These are phyloP conservation scores for Torymus tubicola DNA, from an alignment of 2,888 invertebrate genomes.

Conservation along the genomic window DNA sequence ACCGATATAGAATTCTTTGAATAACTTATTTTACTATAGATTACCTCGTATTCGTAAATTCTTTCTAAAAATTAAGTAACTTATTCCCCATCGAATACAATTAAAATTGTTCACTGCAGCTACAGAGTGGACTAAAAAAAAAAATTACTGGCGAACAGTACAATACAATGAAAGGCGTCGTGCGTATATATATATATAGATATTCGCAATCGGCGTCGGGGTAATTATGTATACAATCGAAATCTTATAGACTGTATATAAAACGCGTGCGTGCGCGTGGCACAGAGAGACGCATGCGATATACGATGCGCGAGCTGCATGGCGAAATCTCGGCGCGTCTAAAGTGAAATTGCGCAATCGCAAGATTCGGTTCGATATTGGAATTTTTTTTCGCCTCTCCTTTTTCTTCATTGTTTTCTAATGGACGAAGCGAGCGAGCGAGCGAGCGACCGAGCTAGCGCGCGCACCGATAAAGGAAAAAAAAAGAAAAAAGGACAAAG, in stretches of 20 bases:
- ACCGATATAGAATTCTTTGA: too few relatives aligned
- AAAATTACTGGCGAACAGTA: not conserved
- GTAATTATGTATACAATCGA: conserved; percentile 16
- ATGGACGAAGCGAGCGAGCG: conserved; percentile 11
- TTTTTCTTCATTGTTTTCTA: conserved; percentile 52
- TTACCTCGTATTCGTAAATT: too few relatives aligned
- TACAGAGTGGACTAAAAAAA: not conserved
- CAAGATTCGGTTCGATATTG: conserved; percentile 54
- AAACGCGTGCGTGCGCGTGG: too few relatives aligned
- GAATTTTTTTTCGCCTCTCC: conserved; percentile 27
- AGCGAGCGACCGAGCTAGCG: too few relatives aligned
- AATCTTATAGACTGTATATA: conserved; percentile 13
- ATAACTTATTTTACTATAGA: too few relatives aligned
- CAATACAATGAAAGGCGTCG: not conserved
- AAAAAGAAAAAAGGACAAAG: conserved; percentile 13
- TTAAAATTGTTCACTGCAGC: too few relatives aligned
- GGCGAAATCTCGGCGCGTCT: conserved; percentile 7
- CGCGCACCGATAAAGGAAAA: not conserved
- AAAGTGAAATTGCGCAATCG: conserved; percentile 20
- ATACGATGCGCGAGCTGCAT: not conserved
- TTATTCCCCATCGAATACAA: too few relatives aligned
- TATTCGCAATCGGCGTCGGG: not conserved
- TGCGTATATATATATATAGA: not conserved
- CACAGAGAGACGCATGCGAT: too few relatives aligned
- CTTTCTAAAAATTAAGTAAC: too few relatives aligned